Evolutionary conservation across 2,797 vertebrate genomes (phyloP), one percentile per base, ranked within the genome.

Genomic region (Tiaroga cobitis): DNA sequence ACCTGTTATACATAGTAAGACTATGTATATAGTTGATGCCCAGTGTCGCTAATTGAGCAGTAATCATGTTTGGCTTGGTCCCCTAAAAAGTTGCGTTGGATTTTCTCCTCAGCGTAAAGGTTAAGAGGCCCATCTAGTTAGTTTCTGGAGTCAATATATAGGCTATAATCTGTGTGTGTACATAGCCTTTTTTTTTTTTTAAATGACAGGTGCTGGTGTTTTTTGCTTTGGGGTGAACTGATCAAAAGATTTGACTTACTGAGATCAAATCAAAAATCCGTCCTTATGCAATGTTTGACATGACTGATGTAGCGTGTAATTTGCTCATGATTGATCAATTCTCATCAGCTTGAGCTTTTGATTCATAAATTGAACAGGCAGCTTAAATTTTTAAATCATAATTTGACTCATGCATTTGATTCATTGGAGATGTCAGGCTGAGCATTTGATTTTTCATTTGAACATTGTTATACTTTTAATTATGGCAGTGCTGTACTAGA

Each of bases 301-400:
- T 39, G 74, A 77, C 51, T 39, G 51, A 59, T 39, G 51, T 59
- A 59, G 51, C 0, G 0, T 77, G 34, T 39, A 10, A 59, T 77
- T 59, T 77, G 15, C 74, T 18, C 51, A 39, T 39, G 51, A 76
- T n/a, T 76, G 5, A 56, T n/a, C 74, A n/a, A 59, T 18, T 77
- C 7, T 56, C 18, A 13, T 46, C n/a, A 80, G 26, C 39, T 79
- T 41, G 3, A 61, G 77, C 7, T 46, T 65, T 43, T 80, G 10
- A 80, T 32, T 43, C 77, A 65, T 32, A 39, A 76, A 76, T 1
- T 39, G 24, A 77, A 59, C 74, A 26, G 26, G 26, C 39, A 80
- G 39, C 29, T 80, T 32, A 46, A 79, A 26, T 16, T 65, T 65
- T 29, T 78, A 59, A 61, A 61, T 41, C 21, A 61, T 9, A 37